Evolutionary conservation across 2,113 vertebrate species (phyloP).

Genomic region (Diphyllodes magnificus): DNA sequence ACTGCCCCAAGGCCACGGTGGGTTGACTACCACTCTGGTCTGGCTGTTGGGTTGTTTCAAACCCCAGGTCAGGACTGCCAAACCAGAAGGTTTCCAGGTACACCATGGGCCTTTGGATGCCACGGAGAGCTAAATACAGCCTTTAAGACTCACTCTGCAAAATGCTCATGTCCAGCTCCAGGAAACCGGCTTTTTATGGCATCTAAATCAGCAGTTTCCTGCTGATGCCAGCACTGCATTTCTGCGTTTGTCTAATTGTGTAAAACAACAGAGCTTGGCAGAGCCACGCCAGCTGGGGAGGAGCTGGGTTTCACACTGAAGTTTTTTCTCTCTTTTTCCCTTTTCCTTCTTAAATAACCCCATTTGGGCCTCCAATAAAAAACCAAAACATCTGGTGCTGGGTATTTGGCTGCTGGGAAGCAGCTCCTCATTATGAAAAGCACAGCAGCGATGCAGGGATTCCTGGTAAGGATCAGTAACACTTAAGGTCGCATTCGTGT

Average conservation of each 20-base stretch:
- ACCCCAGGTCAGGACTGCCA: neutral
- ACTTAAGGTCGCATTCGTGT: neutral
- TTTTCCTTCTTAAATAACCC: slow-evolving; percentile 29
- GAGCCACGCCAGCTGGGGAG: neutral
- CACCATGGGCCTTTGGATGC: neutral
- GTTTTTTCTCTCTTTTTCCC: neutral
- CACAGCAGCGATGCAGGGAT: neutral
- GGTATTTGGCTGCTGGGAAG: slow-evolving; percentile 12
- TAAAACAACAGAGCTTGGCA: neutral
- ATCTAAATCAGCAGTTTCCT: neutral
- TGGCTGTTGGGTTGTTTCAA: neutral
- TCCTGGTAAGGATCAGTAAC: neutral
- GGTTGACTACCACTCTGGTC: neutral
- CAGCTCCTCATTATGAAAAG: neutral
- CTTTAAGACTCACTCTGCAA: neutral
- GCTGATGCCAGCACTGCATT: neutral
- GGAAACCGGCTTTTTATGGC: neutral
- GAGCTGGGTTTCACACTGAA: neutral
- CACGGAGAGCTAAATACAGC: neutral
- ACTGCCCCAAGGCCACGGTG: neutral
- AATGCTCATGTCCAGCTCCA: neutral
- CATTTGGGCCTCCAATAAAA: slow-evolving; percentile 16
- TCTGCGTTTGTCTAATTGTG: neutral
- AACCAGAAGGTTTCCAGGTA: neutral
- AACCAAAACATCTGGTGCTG: neutral